Conservation (phyloP, 2,888 invertebrate genomes). For the Neocrepidodera transversa region DNA sequence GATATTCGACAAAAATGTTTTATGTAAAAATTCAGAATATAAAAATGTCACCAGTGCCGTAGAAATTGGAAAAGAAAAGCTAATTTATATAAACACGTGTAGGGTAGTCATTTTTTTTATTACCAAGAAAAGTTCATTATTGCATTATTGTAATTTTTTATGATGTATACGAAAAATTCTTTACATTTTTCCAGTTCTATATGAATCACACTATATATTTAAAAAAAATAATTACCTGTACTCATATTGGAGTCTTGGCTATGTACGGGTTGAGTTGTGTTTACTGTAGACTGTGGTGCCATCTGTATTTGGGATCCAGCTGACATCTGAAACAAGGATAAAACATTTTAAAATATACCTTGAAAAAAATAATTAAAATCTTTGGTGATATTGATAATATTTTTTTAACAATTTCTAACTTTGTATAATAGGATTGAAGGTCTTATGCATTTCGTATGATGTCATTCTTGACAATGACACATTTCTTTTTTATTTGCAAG, state of each 20-base stretch:
- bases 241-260: slow-evolving; percentile 98
- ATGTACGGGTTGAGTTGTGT: slow-evolving; percentile 83
- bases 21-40: no score
- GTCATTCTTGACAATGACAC: slow-evolving; percentile 18
- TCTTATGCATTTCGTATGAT: slow-evolving; percentile 14
- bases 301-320: slow-evolving; percentile 97
- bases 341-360: slow-evolving; percentile 13
- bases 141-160: no score
- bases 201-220: no score
- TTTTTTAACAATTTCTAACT: slow-evolving; percentile 3
- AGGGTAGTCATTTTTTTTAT: no score
- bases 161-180: no score
- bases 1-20: no score
- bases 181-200: no score
- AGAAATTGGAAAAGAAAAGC: no score
- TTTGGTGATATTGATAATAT: neutral
- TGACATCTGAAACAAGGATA: slow-evolving; percentile 80
- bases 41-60: no score
- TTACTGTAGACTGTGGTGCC: slow-evolving; percentile 93
- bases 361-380: neutral
- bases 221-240: no score
- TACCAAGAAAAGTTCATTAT: no score
- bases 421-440: neutral
- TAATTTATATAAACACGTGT: no score
- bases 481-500: slow-evolving; percentile 9